phyloP scores from a whole-genome alignment of 2,888 invertebrate species.

The Leucophora obtusa region DNA sequence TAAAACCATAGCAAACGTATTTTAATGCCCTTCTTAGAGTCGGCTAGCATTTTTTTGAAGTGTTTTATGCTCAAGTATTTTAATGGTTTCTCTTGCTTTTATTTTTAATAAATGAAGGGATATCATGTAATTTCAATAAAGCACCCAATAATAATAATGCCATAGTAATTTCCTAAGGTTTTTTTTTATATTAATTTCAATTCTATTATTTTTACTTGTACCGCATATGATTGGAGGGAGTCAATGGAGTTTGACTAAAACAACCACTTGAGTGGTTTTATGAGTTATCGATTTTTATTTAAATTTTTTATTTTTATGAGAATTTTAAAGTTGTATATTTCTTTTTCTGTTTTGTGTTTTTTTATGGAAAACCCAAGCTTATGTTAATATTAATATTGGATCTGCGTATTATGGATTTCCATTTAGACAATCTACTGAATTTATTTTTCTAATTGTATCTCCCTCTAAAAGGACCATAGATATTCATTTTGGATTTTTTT shows the following conservation, averaged over 20 bases:
- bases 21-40: conserved; percentile 17
- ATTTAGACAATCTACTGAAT: conserved; percentile 19
- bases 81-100: conserved; percentile 43
- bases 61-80: conserved; percentile 45
- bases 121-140: conserved; percentile 45
- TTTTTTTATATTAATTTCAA: background rate
- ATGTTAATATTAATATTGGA: conserved; percentile 35
- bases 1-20: conserved; percentile 25
- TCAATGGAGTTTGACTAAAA: conserved; percentile 19
- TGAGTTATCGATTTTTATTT: conserved; percentile 44
- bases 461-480: conserved; percentile 33
- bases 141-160: conserved; percentile 23
- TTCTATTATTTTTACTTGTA: conserved; percentile 3
- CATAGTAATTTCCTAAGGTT: conserved; percentile 7
- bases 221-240: background rate
- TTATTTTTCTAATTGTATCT: conserved; percentile 18
- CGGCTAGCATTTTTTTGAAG: conserved; percentile 47
- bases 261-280: conserved; percentile 45
- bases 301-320: conserved; percentile 11
- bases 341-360: background rate
- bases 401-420: conserved; percentile 36
- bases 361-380: conserved; percentile 26
- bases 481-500: conserved; percentile 18
- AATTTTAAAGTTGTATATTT: conserved; percentile 31
- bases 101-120: conserved; percentile 23